Evolutionary conservation across 2,888 invertebrate genomes (phyloP), one percentile per base, ranked within the genome.

Genomic region (Apamea crenata): DNA sequence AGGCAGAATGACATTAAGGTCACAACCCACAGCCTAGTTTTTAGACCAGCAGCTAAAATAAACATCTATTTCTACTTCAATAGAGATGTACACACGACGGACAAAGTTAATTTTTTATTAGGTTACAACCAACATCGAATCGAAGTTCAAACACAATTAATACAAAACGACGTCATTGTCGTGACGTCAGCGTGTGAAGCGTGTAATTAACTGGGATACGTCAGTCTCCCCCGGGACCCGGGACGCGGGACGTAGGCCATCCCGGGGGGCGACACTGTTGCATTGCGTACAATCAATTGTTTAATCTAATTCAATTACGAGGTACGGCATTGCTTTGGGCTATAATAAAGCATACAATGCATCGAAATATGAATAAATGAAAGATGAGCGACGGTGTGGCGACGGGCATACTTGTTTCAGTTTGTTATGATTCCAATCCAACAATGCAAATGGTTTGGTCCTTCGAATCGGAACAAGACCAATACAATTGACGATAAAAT

Each of bases 151-250:
- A 87, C 79, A 80, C 77, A 76, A 88, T 91, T 87, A 88, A 90
- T 91, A 90, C 83, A 85, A 82, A 85, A 84, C 79, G 77, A 87
- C 81, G 53, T 84, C 84, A 90, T 89, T 90, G 92, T 90, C 83
- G 81, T 86, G 81, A 76, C 73, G 89, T 87, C 82, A 84, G 85
- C 89, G 89, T 90, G 88, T 84, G 83, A 83, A 89, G 87, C 92
- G 92, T 91, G 91, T 92, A 92, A 91, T 91, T 90, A 91, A 90
- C 89, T 91, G 74, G 89, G 84, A 87, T 81, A 85, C 87, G 87
- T 29, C 72, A 65, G 72, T 74, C 53, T 84, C 85, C 81, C 81
- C 50, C 36, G 77, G 81, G 85, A 69, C 68, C 32, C 53, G 63
- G 84, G 74, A 84, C 83, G 70, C 75, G 76, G 74, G 68, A 81